These are phyloP conservation scores for Disparrhopalites patrizii DNA, from an alignment of 2,888 invertebrate species.

Conservation along the genomic window DNA sequence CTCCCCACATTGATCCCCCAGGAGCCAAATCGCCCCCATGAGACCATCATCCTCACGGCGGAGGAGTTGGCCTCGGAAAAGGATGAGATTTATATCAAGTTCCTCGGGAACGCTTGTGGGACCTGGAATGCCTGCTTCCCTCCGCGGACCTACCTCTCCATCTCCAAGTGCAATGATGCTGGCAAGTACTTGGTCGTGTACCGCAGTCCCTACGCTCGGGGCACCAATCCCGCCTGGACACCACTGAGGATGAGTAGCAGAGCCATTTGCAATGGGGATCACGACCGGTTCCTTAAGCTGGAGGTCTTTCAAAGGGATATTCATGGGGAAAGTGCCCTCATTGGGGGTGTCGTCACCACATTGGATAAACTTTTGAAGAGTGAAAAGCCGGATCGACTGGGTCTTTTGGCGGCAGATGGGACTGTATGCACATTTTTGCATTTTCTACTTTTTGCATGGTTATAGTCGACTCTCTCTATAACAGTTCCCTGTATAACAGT, in stretches of 20 bases:
- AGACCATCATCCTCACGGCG: slow-evolving; percentile 44
- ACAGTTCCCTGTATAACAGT: too few species aligned
- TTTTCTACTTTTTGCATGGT: too few species aligned
- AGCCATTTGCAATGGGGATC: slow-evolving; percentile 56
- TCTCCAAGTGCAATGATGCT: slow-evolving; percentile 52
- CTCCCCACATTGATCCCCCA: not conserved
- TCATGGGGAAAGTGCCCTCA: slow-evolving; percentile 52
- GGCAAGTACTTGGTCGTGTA: slow-evolving; percentile 55
- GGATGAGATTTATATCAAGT: slow-evolving; percentile 41
- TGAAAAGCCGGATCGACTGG: not conserved
- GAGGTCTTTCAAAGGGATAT: slow-evolving; percentile 54
- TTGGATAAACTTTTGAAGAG: slow-evolving; percentile 50
- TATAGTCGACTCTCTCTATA: too few species aligned
- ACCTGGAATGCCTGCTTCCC: slow-evolving; percentile 34
- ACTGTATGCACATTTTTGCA: slow-evolving; percentile 5
- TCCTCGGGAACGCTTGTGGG: slow-evolving; percentile 24
- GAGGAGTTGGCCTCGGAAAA: slow-evolving; percentile 46
- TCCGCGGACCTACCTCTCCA: slow-evolving; percentile 39
- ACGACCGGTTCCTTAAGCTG: slow-evolving; percentile 56
- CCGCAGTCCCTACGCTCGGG: slow-evolving; percentile 56
- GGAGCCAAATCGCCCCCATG: slow-evolving; percentile 30
- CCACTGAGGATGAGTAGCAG: slow-evolving; percentile 51
- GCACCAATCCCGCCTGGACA: slow-evolving; percentile 53
- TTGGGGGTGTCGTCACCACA: slow-evolving; percentile 54
- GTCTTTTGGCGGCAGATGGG: not conserved